Base-by-base conservation (phyloP, 2,888 invertebrate species). In the Oxycera nigricornis region DNA sequence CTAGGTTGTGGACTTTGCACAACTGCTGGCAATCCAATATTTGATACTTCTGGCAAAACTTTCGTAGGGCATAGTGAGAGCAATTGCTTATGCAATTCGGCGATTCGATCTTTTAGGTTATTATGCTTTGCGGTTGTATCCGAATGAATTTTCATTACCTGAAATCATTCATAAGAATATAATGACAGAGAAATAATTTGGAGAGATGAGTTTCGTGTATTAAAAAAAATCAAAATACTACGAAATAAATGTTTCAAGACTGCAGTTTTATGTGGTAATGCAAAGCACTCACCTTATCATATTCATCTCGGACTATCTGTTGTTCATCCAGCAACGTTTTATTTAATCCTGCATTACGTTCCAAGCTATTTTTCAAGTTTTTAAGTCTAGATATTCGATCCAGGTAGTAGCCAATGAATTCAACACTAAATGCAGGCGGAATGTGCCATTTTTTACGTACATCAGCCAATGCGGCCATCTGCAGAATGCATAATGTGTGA, bases 361-460 rank as follows among this genome's bases (percentile, higher is more conserved):
- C 91, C 4, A 96, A 86, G 31, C 93, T 91, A 26, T 90, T 88
- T 79, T 94, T 92, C 86, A 97, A 89, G 14, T 92, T 91, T 2
- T 91, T 89, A 74, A 96, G 90, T 14, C 96, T 88, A 2, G 91
- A 89, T 82, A 96, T 95, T 26, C 97, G 88, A 84, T 97, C 97
- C 73, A 96, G 86, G 83, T 95, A 97, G 84, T 98, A 98, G 0
- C 94, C 95, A 67, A 97, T 93, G 83, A 96, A 98, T 84, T 97
- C 97, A 0, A 96, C 94, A 61, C 94, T 95, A 82, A 98, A 95
- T 0, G 97, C 96, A 0, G 97, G 96, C 0, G 95, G 92, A 76
- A 97, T 93, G 84, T 97, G 95, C 94, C 96, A 96, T 79, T 97
- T 96, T 79, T 95, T 95, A 9, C 95, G 89, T 3, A 95, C 92